Conservation (phyloP, 1,140 invertebrate genomes). For the Drosophila persimilis region DNA sequence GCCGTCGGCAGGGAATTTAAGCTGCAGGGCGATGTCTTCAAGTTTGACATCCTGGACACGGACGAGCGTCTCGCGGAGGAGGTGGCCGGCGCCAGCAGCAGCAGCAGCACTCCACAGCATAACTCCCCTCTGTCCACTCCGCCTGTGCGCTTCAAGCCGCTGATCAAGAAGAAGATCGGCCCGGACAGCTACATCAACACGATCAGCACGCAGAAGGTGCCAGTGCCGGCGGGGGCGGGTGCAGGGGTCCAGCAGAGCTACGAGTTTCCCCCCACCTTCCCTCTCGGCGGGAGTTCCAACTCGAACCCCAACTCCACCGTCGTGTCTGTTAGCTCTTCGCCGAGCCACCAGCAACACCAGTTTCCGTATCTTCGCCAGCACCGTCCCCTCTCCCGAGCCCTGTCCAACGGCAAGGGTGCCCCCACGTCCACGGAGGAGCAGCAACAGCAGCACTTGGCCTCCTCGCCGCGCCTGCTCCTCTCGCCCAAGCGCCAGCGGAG, state of each 20-base stretch:
- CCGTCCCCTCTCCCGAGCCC: slow-evolving; percentile 73
- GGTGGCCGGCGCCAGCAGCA: slow-evolving; percentile 31
- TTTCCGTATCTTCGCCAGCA: slow-evolving; percentile 80
- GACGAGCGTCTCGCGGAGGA: slow-evolving; percentile 84
- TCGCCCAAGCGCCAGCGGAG: slow-evolving; percentile 74
- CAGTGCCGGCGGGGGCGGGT: slow-evolving; percentile 10
- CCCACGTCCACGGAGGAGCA: slow-evolving; percentile 35
- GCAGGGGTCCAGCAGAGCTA: slow-evolving; percentile 80
- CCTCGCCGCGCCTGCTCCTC: slow-evolving; percentile 60
- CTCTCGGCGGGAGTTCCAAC: slow-evolving; percentile 12
- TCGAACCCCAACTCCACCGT: background rate
- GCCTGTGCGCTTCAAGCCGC: slow-evolving; percentile 84
- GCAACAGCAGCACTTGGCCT: slow-evolving; percentile 16
- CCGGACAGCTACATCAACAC: slow-evolving; percentile 88
- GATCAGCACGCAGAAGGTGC: slow-evolving; percentile 85
- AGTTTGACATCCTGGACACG: slow-evolving; percentile 89
- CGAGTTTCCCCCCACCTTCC: slow-evolving; percentile 84
- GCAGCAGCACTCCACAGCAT: slow-evolving; percentile 44
- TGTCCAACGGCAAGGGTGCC: slow-evolving; percentile 75
- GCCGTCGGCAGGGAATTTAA: slow-evolving; percentile 65
- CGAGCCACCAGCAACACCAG: slow-evolving; percentile 24
- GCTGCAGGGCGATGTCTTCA: slow-evolving; percentile 87
- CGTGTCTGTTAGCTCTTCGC: slow-evolving; percentile 5
- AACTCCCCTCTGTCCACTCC: slow-evolving; percentile 66
- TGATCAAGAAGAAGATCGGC: slow-evolving; percentile 86